Conservation (phyloP, 2,888 invertebrate species). For the Cinara cedri region DNA sequence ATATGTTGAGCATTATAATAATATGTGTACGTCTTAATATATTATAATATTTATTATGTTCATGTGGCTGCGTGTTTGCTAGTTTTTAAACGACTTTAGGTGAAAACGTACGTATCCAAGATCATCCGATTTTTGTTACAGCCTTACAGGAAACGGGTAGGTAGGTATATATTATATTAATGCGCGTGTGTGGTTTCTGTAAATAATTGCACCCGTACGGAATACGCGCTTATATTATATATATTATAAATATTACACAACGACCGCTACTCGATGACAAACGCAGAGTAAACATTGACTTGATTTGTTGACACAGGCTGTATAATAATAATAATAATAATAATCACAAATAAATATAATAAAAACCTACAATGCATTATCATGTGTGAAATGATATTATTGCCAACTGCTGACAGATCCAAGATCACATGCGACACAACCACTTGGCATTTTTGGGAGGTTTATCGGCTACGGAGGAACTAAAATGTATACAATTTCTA, state of each 20-base stretch:
- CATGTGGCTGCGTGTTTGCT: no score
- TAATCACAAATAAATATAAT: constrained; percentile 35
- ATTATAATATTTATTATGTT: no score
- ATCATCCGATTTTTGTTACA: constrained; percentile 6
- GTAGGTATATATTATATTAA: constrained; percentile 6
- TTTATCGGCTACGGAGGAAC: constrained; percentile 5
- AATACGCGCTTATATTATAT: constrained; percentile 4
- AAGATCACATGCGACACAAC: constrained; percentile 17
- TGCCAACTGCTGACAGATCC: constrained; percentile 42
- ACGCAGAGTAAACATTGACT: constrained; percentile 49
- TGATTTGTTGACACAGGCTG: constrained; percentile 48
- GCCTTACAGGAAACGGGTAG: constrained; percentile 13
- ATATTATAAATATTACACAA: not conserved
- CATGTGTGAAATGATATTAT: constrained; percentile 54
- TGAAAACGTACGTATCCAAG: not conserved
- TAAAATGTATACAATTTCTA: constrained; percentile 21
- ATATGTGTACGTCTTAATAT: no score
- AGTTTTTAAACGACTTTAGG: not conserved
- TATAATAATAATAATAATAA: constrained; percentile 36
- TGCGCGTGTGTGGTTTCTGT: constrained; percentile 21
- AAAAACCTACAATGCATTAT: constrained; percentile 42
- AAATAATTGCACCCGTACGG: constrained; percentile 33
- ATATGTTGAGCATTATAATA: no score
- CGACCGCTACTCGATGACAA: constrained; percentile 36
- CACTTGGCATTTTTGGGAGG: constrained; percentile 32